phyloP scores from a whole-genome alignment of 2,888 invertebrate species.

The Morpho helenor region DNA sequence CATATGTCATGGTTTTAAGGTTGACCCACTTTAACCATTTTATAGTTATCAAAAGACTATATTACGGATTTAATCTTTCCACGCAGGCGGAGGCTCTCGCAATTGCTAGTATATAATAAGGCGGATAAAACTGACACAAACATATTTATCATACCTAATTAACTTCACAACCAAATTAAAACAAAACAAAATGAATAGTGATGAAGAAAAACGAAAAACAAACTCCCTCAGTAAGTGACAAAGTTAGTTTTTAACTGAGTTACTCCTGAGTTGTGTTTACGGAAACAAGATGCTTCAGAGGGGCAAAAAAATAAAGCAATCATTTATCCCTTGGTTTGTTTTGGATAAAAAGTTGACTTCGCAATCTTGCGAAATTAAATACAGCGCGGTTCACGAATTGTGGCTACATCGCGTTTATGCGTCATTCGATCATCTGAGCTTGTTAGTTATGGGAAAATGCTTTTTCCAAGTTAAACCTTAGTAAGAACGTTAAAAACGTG shows the following conservation, averaged over 20 bases:
- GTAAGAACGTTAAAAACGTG: no score
- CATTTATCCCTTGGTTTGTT: constrained; percentile 54
- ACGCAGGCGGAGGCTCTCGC: no score
- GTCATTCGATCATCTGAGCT: no score
- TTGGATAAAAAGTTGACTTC: constrained; percentile 52
- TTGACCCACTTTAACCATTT: no score
- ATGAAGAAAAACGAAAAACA: neutral
- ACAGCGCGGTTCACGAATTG: constrained; percentile 11
- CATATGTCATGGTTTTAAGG: no score
- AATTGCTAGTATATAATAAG: no score
- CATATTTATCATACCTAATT: neutral
- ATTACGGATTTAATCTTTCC: no score
- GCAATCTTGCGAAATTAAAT: constrained; percentile 44
- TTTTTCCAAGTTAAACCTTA: no score
- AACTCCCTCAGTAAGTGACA: constrained; percentile 6
- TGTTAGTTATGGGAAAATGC: no score
- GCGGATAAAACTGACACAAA: no score
- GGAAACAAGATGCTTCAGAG: constrained; percentile 33
- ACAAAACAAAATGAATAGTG: constrained; percentile 4
- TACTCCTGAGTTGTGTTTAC: constrained; percentile 38
- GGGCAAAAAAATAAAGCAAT: constrained; percentile 49
- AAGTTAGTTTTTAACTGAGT: constrained; percentile 23
- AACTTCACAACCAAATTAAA: constrained; percentile 2
- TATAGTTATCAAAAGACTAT: no score
- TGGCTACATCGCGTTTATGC: neutral